A percentile compares a stretch with the other conserved stretches of the same genome.
phyloP scores from a whole-genome alignment of 2,797 vertebrate genomes.

The Macropodus opercularis region DNA sequence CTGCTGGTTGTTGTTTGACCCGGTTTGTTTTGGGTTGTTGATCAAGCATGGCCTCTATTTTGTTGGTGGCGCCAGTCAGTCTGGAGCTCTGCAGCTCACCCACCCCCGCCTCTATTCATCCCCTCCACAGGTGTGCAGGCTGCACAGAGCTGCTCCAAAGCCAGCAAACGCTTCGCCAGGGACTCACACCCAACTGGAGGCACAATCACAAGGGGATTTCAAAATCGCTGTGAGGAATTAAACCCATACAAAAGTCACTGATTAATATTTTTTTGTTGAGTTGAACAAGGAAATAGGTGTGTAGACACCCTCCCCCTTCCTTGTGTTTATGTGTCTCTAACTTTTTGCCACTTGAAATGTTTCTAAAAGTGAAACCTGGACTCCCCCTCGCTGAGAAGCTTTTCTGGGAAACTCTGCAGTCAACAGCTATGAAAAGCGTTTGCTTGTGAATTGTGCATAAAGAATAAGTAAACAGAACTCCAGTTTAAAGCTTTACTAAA shows the following conservation, averaged over 20 bases:
- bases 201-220: conserved; percentile 84
- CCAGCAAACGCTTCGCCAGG: conserved; percentile 88
- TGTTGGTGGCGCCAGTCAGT: conserved; percentile 96
- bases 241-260: conserved; percentile 75
- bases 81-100: conserved; percentile 91
- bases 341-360: conserved; percentile 36
- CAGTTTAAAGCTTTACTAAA: conserved; percentile 96
- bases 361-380: conserved; percentile 40
- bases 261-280: conserved; percentile 59
- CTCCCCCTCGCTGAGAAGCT: conserved; percentile 37
- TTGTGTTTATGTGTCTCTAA: conserved; percentile 39
- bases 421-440: conserved; percentile 55
- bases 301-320: conserved; percentile 27
- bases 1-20: conserved; percentile 89
- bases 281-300: conserved; percentile 45
- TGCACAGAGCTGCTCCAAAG: conserved; percentile 87
- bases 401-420: conserved; percentile 44
- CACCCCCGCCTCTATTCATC: conserved; percentile 92
- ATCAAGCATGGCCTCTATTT: conserved; percentile 96
- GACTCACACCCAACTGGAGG: conserved; percentile 85
- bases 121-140: conserved; percentile 97
- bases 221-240: conserved; percentile 74
- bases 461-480: conserved; percentile 82
- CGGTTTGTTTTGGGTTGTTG: conserved; percentile 98
- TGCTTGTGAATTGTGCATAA: conserved; percentile 75